A percentile compares a stretch with the other conserved stretches of the same genome.
Evolutionary conservation across 2,888 invertebrate species (phyloP).

Genomic region (Aphidius colemani): DNA sequence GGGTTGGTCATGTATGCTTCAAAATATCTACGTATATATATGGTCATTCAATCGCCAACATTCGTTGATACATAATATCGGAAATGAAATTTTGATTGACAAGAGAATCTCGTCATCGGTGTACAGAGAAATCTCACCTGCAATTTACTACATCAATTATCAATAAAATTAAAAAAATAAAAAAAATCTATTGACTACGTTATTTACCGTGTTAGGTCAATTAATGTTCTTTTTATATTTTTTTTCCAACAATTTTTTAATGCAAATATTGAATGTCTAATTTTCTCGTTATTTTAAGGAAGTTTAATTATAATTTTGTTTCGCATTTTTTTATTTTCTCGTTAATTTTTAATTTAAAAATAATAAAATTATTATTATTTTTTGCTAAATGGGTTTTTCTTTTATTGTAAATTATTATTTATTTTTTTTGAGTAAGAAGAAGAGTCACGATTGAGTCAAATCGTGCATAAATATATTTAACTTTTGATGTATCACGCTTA

Average conservation of each 20-base stretch:
- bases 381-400: too few relatives aligned
- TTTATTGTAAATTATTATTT: too few relatives aligned
- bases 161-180: conserved; percentile 17
- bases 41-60: conserved; percentile 33
- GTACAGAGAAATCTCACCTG: conserved; percentile 52
- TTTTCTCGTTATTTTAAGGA: too few relatives aligned
- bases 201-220: not conserved
- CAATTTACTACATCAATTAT: conserved; percentile 43
- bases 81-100: conserved; percentile 56
- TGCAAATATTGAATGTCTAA: not conserved
- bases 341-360: too few relatives aligned
- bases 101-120: conserved; percentile 46
- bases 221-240: conserved; percentile 8
- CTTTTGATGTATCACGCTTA: too few relatives aligned
- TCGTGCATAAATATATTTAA: too few relatives aligned
- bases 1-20: conserved; percentile 13
- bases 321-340: too few relatives aligned
- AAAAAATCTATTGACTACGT: not conserved
- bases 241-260: conserved; percentile 11
- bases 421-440: too few relatives aligned
- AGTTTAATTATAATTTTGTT: too few relatives aligned
- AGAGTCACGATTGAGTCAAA: too few relatives aligned
- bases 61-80: conserved; percentile 44
- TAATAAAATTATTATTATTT: too few relatives aligned
- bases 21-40: not conserved